Conservation (phyloP, 2,888 invertebrate species). For the Nasonovia ribisnigri region DNA sequence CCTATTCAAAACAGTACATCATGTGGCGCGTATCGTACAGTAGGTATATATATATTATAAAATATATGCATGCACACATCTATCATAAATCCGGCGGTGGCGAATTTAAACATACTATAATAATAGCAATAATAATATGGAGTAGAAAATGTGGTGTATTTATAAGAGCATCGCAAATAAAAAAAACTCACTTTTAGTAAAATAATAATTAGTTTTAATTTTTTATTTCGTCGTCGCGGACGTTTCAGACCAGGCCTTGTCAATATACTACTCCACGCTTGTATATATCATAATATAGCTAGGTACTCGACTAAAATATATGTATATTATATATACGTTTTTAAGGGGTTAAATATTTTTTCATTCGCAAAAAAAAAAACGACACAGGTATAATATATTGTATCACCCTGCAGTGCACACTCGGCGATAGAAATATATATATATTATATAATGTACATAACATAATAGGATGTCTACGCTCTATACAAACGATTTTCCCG, state of each 20-base stretch:
- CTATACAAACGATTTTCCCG: background rate
- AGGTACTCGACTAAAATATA: background rate
- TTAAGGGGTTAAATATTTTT: background rate
- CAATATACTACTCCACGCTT: background rate
- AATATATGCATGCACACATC: background rate
- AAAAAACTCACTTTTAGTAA: slow-evolving; percentile 1
- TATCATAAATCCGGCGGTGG: background rate
- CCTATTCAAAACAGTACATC: background rate
- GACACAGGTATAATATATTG: background rate
- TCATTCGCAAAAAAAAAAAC: background rate
- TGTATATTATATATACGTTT: background rate
- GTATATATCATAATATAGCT: background rate
- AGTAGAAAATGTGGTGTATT: background rate
- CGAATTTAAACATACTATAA: background rate
- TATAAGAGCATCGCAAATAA: too few species aligned
- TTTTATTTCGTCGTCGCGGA: background rate
- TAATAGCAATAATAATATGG: background rate
- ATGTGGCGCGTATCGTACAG: background rate
- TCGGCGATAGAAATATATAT: background rate
- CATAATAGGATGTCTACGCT: background rate
- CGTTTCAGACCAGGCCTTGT: background rate
- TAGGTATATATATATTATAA: background rate
- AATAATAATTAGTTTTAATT: slow-evolving; percentile 33
- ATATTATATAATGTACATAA: background rate
- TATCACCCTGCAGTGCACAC: background rate